phyloP scores from a whole-genome alignment of 2,888 invertebrate genomes.

The Itoplectis maculator region DNA sequence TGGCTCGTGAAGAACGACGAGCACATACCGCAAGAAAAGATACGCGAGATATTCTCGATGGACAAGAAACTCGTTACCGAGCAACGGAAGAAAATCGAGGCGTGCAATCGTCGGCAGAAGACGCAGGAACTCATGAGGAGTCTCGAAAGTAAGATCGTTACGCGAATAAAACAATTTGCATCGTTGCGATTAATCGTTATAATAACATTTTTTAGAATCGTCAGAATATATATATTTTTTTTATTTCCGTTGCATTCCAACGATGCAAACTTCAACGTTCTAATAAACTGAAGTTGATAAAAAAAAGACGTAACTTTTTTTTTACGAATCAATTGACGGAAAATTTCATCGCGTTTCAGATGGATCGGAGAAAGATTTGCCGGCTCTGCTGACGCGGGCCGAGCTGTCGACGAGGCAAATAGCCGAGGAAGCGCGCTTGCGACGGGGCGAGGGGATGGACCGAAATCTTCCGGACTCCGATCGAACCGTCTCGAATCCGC shows the following conservation, averaged over 20 bases:
- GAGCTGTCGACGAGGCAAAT: slow-evolving; percentile 86
- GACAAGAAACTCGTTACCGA: slow-evolving; percentile 87
- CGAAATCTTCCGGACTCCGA: slow-evolving; percentile 82
- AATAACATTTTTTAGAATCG: no score
- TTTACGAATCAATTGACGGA: neutral
- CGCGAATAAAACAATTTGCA: no score
- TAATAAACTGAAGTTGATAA: no score
- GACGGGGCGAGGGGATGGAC: slow-evolving; percentile 83
- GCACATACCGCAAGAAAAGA: slow-evolving; percentile 88
- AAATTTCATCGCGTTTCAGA: slow-evolving; percentile 71
- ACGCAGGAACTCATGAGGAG: slow-evolving; percentile 87
- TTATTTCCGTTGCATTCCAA: no score
- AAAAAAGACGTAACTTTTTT: no score
- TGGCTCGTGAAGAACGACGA: slow-evolving; percentile 91
- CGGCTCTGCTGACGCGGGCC: slow-evolving; percentile 88
- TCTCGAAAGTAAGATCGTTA: slow-evolving; percentile 78
- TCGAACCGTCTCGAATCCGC: slow-evolving; percentile 89
- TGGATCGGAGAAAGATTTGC: slow-evolving; percentile 87
- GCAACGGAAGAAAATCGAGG: slow-evolving; percentile 86
- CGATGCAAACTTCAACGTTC: no score
- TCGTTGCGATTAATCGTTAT: no score
- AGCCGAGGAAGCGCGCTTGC: slow-evolving; percentile 86
- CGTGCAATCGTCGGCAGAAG: slow-evolving; percentile 87
- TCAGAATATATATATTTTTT: no score
- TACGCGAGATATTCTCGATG: slow-evolving; percentile 89